A percentile compares a stretch with the other conserved stretches of the same genome.
These are phyloP conservation scores for Chaetogeoica ovagalla DNA, from an alignment of 2,888 invertebrate species.

Conservation along the genomic window DNA sequence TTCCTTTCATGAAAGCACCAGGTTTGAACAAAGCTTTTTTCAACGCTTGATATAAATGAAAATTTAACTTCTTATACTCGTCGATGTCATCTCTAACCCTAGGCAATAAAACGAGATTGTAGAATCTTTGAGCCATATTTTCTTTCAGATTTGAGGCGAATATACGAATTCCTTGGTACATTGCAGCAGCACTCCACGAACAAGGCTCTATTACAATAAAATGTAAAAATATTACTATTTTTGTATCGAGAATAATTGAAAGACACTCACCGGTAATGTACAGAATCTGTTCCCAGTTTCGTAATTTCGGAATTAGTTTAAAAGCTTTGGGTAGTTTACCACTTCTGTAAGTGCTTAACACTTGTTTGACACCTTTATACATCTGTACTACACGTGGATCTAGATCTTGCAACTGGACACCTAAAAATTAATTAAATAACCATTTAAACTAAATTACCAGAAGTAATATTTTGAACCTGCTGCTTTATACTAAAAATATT, in stretches of 20 bases:
- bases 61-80: conserved; percentile 93
- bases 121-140: conserved; percentile 94
- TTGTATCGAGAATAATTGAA: neutral
- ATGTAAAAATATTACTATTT: neutral
- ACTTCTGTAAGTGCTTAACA: conserved; percentile 84
- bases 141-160: conserved; percentile 97
- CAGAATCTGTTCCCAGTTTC: conserved; percentile 92
- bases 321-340: conserved; percentile 98
- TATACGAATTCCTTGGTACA: conserved; percentile 94
- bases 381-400: conserved; percentile 75
- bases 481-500: neutral
- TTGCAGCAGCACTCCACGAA: conserved; percentile 96
- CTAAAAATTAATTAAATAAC: conserved; percentile 59
- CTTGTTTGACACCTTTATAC: conserved; percentile 88
- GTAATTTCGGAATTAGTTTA: conserved; percentile 89
- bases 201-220: conserved; percentile 71
- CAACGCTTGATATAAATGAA: conserved; percentile 93
- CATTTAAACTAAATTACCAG: neutral
- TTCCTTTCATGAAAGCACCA: conserved; percentile 95
- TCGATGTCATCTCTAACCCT: conserved; percentile 91
- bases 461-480: too few relatives aligned
- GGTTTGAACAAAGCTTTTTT: conserved; percentile 94
- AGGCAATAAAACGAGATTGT: conserved; percentile 89
- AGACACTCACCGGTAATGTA: conserved; percentile 67
- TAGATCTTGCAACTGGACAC: conserved; percentile 76